These are phyloP conservation scores for Heliconius sara DNA, from an alignment of 2,888 invertebrate genomes.

Conservation along the genomic window DNA sequence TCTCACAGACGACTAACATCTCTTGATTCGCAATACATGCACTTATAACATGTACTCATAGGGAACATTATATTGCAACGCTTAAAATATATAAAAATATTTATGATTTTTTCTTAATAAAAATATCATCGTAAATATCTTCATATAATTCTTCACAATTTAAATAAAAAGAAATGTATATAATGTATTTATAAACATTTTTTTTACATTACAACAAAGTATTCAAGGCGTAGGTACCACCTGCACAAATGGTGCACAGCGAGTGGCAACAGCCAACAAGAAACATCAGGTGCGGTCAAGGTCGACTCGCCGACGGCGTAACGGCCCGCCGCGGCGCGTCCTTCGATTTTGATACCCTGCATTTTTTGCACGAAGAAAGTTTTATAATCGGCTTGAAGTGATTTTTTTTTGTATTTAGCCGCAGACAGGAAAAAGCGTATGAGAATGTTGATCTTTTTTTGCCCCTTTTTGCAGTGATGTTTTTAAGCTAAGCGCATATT, in stretches of 20 bases:
- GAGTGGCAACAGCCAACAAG: conserved; percentile 29
- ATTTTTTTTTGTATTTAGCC: conserved; percentile 40
- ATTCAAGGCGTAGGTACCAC: neutral
- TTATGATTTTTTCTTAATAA: too few species aligned
- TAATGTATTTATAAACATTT: neutral
- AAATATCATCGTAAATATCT: neutral
- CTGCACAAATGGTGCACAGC: conserved; percentile 16
- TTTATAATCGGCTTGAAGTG: conserved; percentile 42
- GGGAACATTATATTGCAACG: neutral
- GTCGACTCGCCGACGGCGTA: conserved; percentile 53
- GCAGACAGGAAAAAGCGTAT: conserved; percentile 42
- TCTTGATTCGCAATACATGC: conserved; percentile 1
- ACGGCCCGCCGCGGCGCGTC: conserved; percentile 54
- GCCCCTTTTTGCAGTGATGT: conserved; percentile 27
- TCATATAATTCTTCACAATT: neutral
- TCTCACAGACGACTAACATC: conserved; percentile 31
- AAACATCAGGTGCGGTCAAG: conserved; percentile 47
- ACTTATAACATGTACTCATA: neutral
- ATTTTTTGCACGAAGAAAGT: conserved; percentile 46
- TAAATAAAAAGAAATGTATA: neutral
- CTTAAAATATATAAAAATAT: too few species aligned
- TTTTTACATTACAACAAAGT: neutral
- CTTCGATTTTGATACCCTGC: conserved; percentile 54
- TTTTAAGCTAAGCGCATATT: conserved; percentile 28
- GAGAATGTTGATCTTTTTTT: conserved; percentile 37